Conservation (phyloP, 2,797 vertebrate species). For the Macroramphosus scolopax region DNA sequence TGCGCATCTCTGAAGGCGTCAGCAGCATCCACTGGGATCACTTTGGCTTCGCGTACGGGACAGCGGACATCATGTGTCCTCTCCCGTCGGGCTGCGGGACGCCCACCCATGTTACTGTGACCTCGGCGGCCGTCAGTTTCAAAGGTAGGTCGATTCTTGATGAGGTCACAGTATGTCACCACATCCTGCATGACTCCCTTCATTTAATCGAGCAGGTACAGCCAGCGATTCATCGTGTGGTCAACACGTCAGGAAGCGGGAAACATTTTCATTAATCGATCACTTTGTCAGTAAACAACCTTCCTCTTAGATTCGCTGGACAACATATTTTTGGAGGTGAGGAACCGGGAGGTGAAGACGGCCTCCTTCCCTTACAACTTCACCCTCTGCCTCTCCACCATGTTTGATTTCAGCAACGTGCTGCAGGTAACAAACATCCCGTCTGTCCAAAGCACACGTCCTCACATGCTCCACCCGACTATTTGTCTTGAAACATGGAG, state of each 20-base stretch:
- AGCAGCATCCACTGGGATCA: slow-evolving; percentile 27
- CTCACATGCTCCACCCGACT: background rate
- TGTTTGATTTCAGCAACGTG: slow-evolving; percentile 62
- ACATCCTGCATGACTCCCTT: no score
- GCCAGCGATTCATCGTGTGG: no score
- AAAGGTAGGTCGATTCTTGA: no score
- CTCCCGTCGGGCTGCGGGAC: slow-evolving; percentile 30
- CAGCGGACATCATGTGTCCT: slow-evolving; percentile 55
- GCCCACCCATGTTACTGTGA: slow-evolving; percentile 44
- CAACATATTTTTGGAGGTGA: slow-evolving; percentile 25
- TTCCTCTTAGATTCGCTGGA: background rate
- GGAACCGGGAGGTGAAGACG: slow-evolving; percentile 16
- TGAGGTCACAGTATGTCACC: no score
- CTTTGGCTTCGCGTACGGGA: slow-evolving; percentile 59
- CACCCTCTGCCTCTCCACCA: slow-evolving; percentile 64
- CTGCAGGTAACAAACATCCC: slow-evolving; percentile 44
- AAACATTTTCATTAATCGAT: no score
- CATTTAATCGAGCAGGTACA: no score
- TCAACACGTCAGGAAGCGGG: no score
- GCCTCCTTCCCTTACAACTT: slow-evolving; percentile 43
- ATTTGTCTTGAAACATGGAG: no score
- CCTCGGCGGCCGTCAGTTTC: background rate
- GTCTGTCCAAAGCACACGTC: no score
- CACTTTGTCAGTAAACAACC: no score
- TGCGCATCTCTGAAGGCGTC: background rate